Conservation (phyloP, 2,113 vertebrate species). For the Acrocephalus arundinaceus region DNA sequence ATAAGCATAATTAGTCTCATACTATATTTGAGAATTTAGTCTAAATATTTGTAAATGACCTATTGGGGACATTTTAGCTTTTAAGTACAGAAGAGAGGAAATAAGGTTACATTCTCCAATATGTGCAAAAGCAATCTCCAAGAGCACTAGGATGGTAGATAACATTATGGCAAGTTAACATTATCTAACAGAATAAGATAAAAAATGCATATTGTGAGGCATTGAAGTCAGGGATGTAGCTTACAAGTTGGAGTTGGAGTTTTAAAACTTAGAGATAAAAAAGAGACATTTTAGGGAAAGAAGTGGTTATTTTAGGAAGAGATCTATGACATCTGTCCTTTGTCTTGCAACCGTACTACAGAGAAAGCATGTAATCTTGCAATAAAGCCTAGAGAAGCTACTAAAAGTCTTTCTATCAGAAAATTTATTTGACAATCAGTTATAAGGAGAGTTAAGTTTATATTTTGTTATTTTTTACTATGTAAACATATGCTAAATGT, state of each 20-base stretch:
- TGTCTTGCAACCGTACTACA: background rate
- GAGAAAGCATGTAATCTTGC: background rate
- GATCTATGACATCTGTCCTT: background rate
- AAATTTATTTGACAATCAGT: slow-evolving; percentile 27
- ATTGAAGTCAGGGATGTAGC: background rate
- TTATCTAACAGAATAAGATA: background rate
- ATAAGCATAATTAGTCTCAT: background rate
- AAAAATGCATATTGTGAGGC: rapidly evolving
- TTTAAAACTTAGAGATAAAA: background rate
- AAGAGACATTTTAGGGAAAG: background rate
- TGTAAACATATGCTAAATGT: background rate
- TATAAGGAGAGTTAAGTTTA: background rate
- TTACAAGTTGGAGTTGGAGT: background rate
- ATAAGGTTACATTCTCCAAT: background rate
- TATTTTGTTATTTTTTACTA: slow-evolving; percentile 25
- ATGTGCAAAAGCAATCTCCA: background rate
- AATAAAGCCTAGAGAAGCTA: background rate
- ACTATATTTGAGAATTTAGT: background rate
- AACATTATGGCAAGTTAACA: background rate
- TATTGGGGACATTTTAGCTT: background rate
- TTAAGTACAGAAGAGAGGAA: background rate
- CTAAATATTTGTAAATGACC: background rate
- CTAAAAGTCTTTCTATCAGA: background rate
- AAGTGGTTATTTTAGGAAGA: background rate
- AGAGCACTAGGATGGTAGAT: rapidly evolving